These are phyloP conservation scores for Mythimna loreyi DNA, from an alignment of 2,888 invertebrate genomes.

Conservation along the genomic window DNA sequence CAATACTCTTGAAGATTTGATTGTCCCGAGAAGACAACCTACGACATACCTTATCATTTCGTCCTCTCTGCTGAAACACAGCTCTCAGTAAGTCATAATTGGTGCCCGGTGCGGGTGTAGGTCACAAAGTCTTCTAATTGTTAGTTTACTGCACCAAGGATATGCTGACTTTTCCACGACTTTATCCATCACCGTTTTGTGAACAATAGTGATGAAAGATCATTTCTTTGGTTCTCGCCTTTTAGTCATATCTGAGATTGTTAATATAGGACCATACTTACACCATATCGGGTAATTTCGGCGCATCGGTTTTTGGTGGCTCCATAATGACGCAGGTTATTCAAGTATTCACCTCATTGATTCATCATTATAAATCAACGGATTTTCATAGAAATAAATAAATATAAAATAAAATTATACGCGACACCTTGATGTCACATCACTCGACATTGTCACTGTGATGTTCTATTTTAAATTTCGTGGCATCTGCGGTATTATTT, in stretches of 20 bases:
- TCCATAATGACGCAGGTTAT: slow-evolving; percentile 72
- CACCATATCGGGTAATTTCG: slow-evolving; percentile 83
- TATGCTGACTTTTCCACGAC: background rate
- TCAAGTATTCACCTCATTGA: slow-evolving; percentile 25
- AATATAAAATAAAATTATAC: slow-evolving; percentile 51
- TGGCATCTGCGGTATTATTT: slow-evolving; percentile 33
- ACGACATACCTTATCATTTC: background rate
- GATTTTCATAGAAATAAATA: slow-evolving; percentile 32
- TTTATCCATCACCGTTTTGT: background rate
- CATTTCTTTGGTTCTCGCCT: background rate
- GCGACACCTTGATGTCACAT: slow-evolving; percentile 52
- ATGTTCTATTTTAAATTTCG: slow-evolving; percentile 67
- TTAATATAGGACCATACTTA: slow-evolving; percentile 71
- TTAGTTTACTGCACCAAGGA: background rate
- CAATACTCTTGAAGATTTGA: background rate
- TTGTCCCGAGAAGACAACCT: too few relatives aligned
- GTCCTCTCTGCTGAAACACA: background rate
- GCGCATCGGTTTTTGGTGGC: slow-evolving; percentile 71
- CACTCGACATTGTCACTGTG: slow-evolving; percentile 52
- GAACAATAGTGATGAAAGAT: background rate
- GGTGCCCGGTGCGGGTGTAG: background rate
- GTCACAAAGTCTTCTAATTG: background rate
- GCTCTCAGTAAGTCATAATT: background rate
- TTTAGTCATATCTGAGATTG: background rate
- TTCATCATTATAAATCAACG: slow-evolving; percentile 60